Evolutionary conservation across 2,888 invertebrate genomes (phyloP), one percentile per base, ranked within the genome.

Genomic region (Tetranychus truncatus): DNA sequence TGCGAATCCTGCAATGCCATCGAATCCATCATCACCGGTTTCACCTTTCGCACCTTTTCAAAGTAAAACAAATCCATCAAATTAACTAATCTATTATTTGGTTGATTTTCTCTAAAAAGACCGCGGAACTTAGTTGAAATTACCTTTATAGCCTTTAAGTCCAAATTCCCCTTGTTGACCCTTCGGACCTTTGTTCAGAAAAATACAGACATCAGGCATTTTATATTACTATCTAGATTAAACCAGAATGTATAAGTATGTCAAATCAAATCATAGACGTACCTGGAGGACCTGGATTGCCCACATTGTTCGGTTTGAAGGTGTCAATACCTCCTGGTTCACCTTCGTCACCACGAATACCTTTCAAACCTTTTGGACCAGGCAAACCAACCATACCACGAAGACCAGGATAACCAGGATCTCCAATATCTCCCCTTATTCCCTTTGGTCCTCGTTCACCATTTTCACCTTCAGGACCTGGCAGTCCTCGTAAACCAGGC

Each of bases 241-340:
- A 24, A 2, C 1, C 24, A 24, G 1, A n/a, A n/a, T 24, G 34
- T 34, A 34, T 34, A 3, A 34, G 34, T 34, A 34, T 34, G 3
- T 34, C 4, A 34, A 34, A 34, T 34, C 3, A 34, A 34, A 34
- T 34, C 34, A 5, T 34, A 34, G 34, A 34, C 5, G 4, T 24
- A 69, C 91, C 91, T 0, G 89, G 88, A 1, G 89, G 86, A 9
- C 83, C 91, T 0, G 89, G 85, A 1, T 90, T 86, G 0, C 91
- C 91, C 83, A 91, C 65, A 91, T 85, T 1, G 6, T 6, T 6
- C 6, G 34, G 34, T 34, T 34, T 34, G 34, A 5, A 1, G 66
- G 18, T 66, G 66, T 3, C 34, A 34, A 34, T 34, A 34, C 34
- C 66, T 9, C 66, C 66, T 11, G 66, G 66, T 66, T 7, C 6